Evolutionary conservation across 2,113 vertebrate species (phyloP), one percentile per base, ranked within the genome.

Genomic region (Lota lota): DNA sequence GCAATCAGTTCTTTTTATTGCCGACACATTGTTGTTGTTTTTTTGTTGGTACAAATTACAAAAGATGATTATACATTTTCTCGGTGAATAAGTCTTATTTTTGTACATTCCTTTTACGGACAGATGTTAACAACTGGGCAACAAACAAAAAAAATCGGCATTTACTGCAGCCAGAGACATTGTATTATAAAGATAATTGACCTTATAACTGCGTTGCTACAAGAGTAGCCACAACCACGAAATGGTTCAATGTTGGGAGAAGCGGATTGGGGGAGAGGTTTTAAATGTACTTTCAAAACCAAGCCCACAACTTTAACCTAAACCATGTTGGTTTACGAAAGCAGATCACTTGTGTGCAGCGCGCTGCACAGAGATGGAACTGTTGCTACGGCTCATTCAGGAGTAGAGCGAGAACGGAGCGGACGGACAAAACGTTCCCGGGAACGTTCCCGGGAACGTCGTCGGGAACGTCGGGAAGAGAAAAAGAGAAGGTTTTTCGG

Each of bases 301-400:
- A 79, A 76, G 66, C 24, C 20, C 65, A 63, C 47, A 69, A 40
- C 56, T 81, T 75, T 82, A 76, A 88, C 80, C 90, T 93, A 90
- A 93, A 91, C 92, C 91, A 92, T 83, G 86, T 88, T 89, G 83
- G 88, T 86, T 90, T 89, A 73, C 63, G 75, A 79, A 85, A 19
- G 10, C 72, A 83, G 76, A 36, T 28, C 28, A 74, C 62, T n/a
- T n/a, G n/a, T n/a, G n/a, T n/a, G n/a, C n/a, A n/a, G n/a, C n/a
- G n/a, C n/a, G n/a, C n/a, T n/a, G n/a, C n/a, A n/a, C 28, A 5
- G 28, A 28, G 28, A 28, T 5, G 28, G 28, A 28, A 5, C 28
- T 28, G 28, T 28, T 28, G 28, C 28, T 28, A 5, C 28, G 28
- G 28, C 28, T 28, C 28, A 5, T 5, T 28, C 28, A 5, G 28